Conservation (phyloP, 2,797 vertebrate genomes). For the Varecia variegata region DNA sequence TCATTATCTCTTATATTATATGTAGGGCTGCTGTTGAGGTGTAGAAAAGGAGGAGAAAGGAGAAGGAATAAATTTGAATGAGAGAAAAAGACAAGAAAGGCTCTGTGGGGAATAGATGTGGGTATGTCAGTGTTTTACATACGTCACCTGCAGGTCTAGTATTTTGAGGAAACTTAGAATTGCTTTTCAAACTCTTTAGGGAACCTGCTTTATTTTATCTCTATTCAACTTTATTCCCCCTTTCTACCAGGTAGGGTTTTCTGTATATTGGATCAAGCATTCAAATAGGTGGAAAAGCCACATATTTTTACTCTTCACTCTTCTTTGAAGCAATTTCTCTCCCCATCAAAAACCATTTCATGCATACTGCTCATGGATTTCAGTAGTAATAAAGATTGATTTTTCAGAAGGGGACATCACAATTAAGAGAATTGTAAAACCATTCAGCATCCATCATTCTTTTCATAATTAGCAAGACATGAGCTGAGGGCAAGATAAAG, state of each 20-base stretch:
- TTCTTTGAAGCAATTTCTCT: constrained; percentile 26
- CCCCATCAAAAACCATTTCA: not conserved
- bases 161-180: constrained; percentile 1
- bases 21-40: not conserved
- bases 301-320: constrained; percentile 12
- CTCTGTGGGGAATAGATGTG: not conserved
- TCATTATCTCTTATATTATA: not conserved
- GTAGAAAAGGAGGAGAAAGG: not conserved
- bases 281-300: not conserved
- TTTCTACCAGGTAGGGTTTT: not conserved
- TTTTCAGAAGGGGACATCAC: constrained; percentile 32
- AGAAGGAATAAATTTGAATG: not conserved
- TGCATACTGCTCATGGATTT: not conserved
- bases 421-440: constrained; percentile 50
- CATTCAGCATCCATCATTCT: constrained; percentile 35
- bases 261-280: not conserved
- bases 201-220: not conserved
- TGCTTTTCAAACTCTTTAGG: not conserved
- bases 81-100: not conserved
- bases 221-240: not conserved
- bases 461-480: constrained; percentile 48
- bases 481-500: constrained; percentile 16
- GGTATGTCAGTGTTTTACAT: not conserved
- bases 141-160: not conserved
- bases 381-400: constrained; percentile 10